Evolutionary conservation across 2,113 vertebrate genomes (phyloP).

Genomic region (Sander vitreus): DNA sequence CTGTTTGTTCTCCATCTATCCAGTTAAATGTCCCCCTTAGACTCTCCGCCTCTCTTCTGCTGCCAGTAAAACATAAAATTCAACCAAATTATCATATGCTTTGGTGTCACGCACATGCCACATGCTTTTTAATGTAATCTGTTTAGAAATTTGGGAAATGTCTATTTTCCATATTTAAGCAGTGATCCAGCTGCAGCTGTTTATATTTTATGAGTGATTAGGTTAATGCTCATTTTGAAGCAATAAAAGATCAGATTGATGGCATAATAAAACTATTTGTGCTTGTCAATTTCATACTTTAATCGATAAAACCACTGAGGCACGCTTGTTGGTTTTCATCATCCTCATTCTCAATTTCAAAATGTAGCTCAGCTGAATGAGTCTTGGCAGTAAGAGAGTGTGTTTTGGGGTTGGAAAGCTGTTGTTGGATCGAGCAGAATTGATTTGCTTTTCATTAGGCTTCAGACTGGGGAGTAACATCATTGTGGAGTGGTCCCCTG

Average conservation of each 20-base stretch:
- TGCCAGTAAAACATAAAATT: constrained; percentile 39
- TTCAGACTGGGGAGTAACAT: constrained; percentile 52
- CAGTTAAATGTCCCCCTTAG: constrained; percentile 1
- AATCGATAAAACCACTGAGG: constrained; percentile 42
- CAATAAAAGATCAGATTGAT: constrained; percentile 31
- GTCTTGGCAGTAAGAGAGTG: constrained; percentile 51
- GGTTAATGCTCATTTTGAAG: constrained; percentile 4
- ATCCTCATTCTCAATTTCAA: constrained; percentile 48
- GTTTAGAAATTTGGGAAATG: constrained; percentile 3
- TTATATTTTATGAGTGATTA: constrained; percentile 2
- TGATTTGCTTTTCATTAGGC: constrained; percentile 68
- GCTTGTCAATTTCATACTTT: constrained; percentile 25
- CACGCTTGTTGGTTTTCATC: constrained; percentile 35
- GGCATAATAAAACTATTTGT: constrained; percentile 5
- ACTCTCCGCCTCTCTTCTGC: constrained; percentile 4
- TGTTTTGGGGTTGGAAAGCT: constrained; percentile 47
- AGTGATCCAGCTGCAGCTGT: not conserved
- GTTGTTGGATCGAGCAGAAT: constrained; percentile 54
- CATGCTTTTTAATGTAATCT: constrained; percentile 34
- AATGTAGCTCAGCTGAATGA: constrained; percentile 40
- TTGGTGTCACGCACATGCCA: constrained; percentile 30
- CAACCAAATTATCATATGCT: constrained; percentile 40
- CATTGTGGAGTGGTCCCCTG: constrained; percentile 62
- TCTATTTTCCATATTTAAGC: not conserved
- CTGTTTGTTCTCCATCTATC: not conserved